Base-by-base conservation (phyloP, 2,113 vertebrate species). In the Chamaea fasciata region DNA sequence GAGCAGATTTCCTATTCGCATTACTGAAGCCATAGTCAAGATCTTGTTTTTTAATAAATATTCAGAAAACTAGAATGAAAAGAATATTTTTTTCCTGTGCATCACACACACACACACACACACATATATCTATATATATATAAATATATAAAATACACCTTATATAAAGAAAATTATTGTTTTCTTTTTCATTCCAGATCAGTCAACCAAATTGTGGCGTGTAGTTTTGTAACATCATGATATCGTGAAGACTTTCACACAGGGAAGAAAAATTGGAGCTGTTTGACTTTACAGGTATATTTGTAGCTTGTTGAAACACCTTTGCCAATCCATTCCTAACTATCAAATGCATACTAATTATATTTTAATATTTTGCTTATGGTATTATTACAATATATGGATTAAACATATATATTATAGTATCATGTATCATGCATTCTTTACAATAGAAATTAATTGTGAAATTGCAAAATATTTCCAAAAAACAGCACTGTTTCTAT, bases 201-300 rank as follows among this genome's bases (percentile, higher is more conserved):
- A 65, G 6, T 27, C 24, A 79, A 71, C 2, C 5, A 57, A 70
- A 59, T 59, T 70, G 9, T 70, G 6, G 10, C 60, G 44, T 57
- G 17, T 9, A 64, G 21, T 39, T 93, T 57, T 83, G 10, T 42
- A 57, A 42, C 5, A 30, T 60, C 33, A 24, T 41, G 28, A 9
- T 76, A 35, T 42, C 21, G 39, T 39, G 23, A 80, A 83, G 20
- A 10, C 2, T 78, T 92, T 42, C 30, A 55, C 11, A 30, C 3
- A 30, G 23, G 41, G 21, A 55, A 10, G 84, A 62, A 83, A 64
- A 30, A 9, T 0, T 15, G 4, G 8, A 77, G 21, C 17, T 80
- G 4, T 76, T 39, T 76, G 21, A 47, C 11, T 76, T 69, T 22
- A 50, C 8, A 44, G 0, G 0, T 47, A 9, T 21, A 65, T 60